Percentiles rank a stretch among this genome's conserved stretches.
These are phyloP conservation scores for Automeris io DNA, from an alignment of 2,888 invertebrate genomes.

Conservation along the genomic window DNA sequence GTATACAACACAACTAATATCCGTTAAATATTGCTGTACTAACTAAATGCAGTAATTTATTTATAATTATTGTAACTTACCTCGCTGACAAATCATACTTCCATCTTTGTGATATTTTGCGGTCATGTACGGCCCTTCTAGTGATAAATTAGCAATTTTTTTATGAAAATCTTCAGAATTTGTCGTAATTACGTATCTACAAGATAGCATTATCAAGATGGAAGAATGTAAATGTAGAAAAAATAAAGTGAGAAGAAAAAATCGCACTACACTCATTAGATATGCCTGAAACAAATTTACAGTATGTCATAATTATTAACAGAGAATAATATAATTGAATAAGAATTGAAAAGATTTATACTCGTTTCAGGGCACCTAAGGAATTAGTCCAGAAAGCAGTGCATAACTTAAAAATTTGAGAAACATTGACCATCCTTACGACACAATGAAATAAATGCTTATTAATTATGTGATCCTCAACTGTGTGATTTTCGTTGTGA, in stretches of 20 bases:
- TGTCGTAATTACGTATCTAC: constrained; percentile 47
- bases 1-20: too few relatives aligned
- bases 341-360: constrained; percentile 21
- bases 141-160: constrained; percentile 30
- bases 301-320: not conserved
- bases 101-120: constrained; percentile 42
- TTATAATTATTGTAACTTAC: too few relatives aligned
- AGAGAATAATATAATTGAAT: not conserved
- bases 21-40: too few relatives aligned
- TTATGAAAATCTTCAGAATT: constrained; percentile 35
- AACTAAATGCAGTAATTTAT: too few relatives aligned
- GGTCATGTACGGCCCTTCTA: constrained; percentile 36
- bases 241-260: constrained; percentile 60
- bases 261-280: constrained; percentile 67
- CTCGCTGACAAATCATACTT: constrained; percentile 56
- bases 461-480: constrained; percentile 38
- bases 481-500: constrained; percentile 48
- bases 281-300: constrained; percentile 54
- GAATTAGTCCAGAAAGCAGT: constrained; percentile 62
- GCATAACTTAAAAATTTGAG: constrained; percentile 65
- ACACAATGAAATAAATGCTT: constrained; percentile 54
- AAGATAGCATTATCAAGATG: constrained; percentile 55
- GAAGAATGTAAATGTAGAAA: constrained; percentile 65
- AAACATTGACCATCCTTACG: constrained; percentile 52
- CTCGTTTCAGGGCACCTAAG: constrained; percentile 58